phyloP scores from a whole-genome alignment of 2,113 vertebrate species.

The Eonycteris spelaea region DNA sequence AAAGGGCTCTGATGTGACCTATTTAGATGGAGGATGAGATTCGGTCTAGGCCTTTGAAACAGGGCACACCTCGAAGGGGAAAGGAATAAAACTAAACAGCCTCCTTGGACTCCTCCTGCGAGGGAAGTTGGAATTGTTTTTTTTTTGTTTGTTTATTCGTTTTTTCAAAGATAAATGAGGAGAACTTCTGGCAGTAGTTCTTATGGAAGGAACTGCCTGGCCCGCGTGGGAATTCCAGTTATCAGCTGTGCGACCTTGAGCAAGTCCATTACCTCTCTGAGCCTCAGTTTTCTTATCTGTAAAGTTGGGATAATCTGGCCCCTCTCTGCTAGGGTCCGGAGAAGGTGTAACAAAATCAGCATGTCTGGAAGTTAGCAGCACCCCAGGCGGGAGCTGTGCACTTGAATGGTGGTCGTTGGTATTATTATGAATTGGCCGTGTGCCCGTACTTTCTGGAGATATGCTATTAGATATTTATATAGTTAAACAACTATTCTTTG shows the following conservation, averaged over 20 bases:
- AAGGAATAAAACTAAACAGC: not conserved
- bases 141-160: too few relatives aligned
- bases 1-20: not conserved
- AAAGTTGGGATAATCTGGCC: not conserved
- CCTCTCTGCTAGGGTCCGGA: not conserved
- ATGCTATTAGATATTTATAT: not conserved
- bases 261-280: not conserved
- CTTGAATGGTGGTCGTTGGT: not conserved
- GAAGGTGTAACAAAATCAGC: not conserved
- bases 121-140: not conserved
- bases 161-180: not conserved
- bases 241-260: not conserved
- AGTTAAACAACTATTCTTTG: not conserved
- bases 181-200: not conserved
- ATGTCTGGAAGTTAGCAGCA: not conserved
- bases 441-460: not conserved
- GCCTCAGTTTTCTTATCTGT: not conserved
- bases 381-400: not conserved
- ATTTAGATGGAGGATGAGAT: not conserved
- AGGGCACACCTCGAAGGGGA: too few relatives aligned
- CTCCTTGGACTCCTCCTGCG: not conserved
- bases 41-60: not conserved
- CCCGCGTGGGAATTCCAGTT: not conserved
- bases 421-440: not conserved
- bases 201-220: not conserved